These are phyloP conservation scores for Drosophila pandora DNA, from an alignment of 1,140 invertebrate genomes.

Conservation along the genomic window DNA sequence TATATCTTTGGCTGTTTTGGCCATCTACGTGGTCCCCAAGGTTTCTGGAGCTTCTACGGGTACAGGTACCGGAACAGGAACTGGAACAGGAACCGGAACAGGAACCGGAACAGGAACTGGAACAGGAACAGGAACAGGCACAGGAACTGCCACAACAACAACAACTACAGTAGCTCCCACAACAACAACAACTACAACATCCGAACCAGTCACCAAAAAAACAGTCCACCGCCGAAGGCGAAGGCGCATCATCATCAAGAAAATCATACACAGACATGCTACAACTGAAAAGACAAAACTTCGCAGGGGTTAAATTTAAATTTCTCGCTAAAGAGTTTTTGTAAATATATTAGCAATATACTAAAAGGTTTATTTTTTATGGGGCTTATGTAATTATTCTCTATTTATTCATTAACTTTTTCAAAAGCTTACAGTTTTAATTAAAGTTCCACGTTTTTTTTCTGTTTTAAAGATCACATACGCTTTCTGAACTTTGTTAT, in stretches of 20 bases:
- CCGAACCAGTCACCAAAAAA: not conserved
- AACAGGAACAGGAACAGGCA: not conserved
- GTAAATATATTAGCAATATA: not conserved
- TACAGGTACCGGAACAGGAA: not conserved
- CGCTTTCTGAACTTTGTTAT: not conserved
- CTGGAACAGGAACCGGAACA: not conserved
- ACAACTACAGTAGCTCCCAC: not conserved
- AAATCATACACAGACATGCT: not conserved
- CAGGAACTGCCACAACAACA: not conserved
- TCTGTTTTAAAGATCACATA: not conserved
- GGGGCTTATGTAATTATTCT: too few species aligned
- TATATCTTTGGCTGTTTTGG: too few species aligned
- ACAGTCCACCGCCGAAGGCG: not conserved
- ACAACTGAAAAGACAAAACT: not conserved
- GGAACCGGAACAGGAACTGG: not conserved
- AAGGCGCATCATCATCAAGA: constrained; percentile 4
- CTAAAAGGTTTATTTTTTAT: not conserved
- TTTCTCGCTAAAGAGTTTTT: not conserved
- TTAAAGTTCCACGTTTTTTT: not conserved
- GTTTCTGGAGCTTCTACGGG: not conserved
- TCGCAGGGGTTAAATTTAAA: not conserved
- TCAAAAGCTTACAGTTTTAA: too few species aligned
- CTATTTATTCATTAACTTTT: too few species aligned
- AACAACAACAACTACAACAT: not conserved
- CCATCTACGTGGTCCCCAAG: not conserved